These are phyloP conservation scores for Puma concolor DNA, from an alignment of 2,113 vertebrate species.

Conservation along the genomic window DNA sequence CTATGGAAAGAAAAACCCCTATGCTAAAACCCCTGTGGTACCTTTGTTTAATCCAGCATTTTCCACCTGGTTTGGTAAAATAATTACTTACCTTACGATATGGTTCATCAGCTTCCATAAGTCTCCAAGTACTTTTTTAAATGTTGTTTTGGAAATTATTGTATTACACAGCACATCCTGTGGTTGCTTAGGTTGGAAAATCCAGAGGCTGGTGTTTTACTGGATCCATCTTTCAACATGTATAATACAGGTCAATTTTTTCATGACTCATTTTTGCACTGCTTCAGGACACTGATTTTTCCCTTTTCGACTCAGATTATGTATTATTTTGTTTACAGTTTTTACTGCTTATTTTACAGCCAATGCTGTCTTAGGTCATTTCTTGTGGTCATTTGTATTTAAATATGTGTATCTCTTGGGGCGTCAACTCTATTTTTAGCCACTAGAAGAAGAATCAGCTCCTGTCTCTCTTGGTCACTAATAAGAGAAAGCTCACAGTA, in stretches of 20 bases:
- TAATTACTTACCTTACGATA: neutral
- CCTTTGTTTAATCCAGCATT: neutral
- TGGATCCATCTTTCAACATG: neutral
- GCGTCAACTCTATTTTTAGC: neutral
- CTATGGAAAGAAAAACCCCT: neutral
- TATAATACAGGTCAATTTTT: neutral
- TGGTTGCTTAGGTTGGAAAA: neutral
- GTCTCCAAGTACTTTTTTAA: neutral
- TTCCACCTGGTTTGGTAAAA: neutral
- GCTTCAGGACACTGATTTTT: neutral
- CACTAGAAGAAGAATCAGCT: neutral
- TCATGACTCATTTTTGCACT: neutral
- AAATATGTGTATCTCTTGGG: neutral
- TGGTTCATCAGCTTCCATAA: neutral
- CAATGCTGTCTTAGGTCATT: neutral
- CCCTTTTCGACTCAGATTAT: neutral
- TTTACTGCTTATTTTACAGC: neutral
- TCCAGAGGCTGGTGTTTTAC: neutral
- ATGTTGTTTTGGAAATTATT: slow-evolving; percentile 8
- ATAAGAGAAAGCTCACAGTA: neutral
- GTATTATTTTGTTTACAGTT: neutral
- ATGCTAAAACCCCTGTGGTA: neutral
- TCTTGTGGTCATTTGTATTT: neutral
- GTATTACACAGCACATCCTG: neutral
- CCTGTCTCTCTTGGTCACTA: neutral